Percentiles rank a stretch among this genome's conserved stretches.
Evolutionary conservation across 2,888 invertebrate species (phyloP).

Genomic region (Mactromeris polynyma): DNA sequence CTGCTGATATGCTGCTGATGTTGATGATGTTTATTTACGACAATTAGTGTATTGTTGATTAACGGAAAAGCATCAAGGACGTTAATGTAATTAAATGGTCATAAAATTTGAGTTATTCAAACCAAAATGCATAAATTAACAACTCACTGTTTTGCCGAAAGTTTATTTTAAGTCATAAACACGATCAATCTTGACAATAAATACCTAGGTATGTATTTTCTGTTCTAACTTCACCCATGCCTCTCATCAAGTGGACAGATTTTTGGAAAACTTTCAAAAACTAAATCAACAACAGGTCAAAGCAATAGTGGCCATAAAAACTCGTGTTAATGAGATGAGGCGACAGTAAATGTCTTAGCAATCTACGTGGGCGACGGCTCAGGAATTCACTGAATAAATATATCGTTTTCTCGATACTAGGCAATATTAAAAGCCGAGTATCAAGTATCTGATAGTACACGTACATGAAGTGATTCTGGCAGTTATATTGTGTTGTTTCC

Average conservation of each 20-base stretch:
- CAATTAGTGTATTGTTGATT: too few species aligned
- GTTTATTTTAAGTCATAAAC: too few species aligned
- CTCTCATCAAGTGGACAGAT: background rate
- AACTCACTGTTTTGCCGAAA: too few species aligned
- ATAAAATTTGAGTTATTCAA: too few species aligned
- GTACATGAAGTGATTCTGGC: background rate
- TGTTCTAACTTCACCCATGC: background rate
- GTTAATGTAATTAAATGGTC: too few species aligned
- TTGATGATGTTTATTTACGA: too few species aligned
- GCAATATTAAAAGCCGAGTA: background rate
- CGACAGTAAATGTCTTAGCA: background rate
- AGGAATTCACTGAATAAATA: background rate
- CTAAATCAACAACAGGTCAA: conserved; percentile 4
- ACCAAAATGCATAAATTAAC: too few species aligned
- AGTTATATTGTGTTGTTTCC: background rate
- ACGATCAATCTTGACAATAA: background rate
- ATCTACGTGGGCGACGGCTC: background rate
- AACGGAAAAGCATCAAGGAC: too few species aligned
- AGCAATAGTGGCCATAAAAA: background rate
- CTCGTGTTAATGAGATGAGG: background rate
- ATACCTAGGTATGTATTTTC: background rate
- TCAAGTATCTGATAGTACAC: background rate
- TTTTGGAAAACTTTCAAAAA: background rate
- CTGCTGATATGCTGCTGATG: too few species aligned
- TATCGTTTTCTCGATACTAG: background rate